These are phyloP conservation scores for Scrobipalpa costella DNA, from an alignment of 2,888 invertebrate species.

Conservation along the genomic window DNA sequence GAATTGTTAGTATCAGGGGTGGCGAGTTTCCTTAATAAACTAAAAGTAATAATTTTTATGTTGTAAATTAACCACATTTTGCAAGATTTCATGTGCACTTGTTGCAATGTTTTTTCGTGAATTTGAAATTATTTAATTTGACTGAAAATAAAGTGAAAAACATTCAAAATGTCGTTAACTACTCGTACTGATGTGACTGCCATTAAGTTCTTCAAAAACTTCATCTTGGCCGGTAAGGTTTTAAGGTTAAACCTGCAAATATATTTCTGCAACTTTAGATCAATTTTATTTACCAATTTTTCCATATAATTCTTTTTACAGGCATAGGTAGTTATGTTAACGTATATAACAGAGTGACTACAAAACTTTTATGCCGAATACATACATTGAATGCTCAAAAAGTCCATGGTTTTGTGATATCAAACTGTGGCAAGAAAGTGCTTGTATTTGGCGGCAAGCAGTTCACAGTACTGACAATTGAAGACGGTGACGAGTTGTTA, in stretches of 20 bases:
- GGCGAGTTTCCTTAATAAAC: not conserved
- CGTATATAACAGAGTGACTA: constrained; percentile 50
- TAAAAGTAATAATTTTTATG: not conserved
- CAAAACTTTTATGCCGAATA: constrained; percentile 44
- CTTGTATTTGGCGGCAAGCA: constrained; percentile 82
- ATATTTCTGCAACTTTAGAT: not conserved
- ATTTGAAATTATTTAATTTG: not conserved
- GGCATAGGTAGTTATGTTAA: constrained; percentile 78
- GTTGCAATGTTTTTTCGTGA: not conserved
- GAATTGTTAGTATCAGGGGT: not conserved
- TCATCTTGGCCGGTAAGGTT: constrained; percentile 72
- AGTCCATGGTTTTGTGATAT: constrained; percentile 79
- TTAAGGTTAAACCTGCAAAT: constrained; percentile 18
- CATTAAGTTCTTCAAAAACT: constrained; percentile 64
- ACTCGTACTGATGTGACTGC: constrained; percentile 76
- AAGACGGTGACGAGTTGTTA: constrained; percentile 22
- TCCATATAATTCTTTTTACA: constrained; percentile 47
- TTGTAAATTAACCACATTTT: not conserved
- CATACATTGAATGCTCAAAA: constrained; percentile 71
- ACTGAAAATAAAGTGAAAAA: not conserved
- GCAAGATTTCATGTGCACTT: not conserved
- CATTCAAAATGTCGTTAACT: constrained; percentile 41
- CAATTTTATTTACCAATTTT: constrained; percentile 6
- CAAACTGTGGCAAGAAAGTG: constrained; percentile 50
- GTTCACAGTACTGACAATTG: constrained; percentile 55